These are phyloP conservation scores for Pachliopta kotzebuea DNA, from an alignment of 2,888 invertebrate species.

Conservation along the genomic window DNA sequence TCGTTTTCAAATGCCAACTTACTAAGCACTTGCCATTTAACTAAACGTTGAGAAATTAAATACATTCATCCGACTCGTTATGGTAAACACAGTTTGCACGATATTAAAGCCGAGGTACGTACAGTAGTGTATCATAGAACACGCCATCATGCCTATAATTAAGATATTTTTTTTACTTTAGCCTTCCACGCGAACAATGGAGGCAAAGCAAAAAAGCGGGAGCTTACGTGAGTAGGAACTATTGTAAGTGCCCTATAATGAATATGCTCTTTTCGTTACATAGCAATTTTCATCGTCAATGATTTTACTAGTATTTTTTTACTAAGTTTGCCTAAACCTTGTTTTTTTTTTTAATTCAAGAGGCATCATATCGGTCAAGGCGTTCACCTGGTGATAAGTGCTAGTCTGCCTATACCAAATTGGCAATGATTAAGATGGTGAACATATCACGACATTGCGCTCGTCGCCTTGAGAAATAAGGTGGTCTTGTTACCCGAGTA, in stretches of 20 bases:
- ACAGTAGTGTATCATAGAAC: conserved; percentile 67
- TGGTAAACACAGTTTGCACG: conserved; percentile 64
- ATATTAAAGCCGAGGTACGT: conserved; percentile 66
- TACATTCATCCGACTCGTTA: conserved; percentile 64
- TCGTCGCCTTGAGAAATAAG: no score
- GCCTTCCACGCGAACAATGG: conserved; percentile 63
- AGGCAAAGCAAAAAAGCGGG: conserved; percentile 40
- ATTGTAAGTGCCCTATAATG: conserved; percentile 37
- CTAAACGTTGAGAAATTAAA: conserved; percentile 31
- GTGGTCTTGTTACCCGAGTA: no score
- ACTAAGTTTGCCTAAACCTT: no score
- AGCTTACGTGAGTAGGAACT: conserved; percentile 38
- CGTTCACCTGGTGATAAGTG: no score
- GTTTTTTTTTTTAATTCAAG: no score
- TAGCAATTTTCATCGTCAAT: conserved; percentile 28
- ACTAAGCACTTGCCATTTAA: conserved; percentile 9
- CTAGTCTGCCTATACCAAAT: no score
- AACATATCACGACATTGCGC: no score
- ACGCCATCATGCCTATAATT: conserved; percentile 65
- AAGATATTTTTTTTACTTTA: conserved; percentile 72
- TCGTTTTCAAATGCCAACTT: conserved; percentile 6
- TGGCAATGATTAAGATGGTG: no score
- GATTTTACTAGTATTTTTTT: neutral
- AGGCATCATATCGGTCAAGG: no score
- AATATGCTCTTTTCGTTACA: conserved; percentile 40